Percentiles rank a stretch among this genome's conserved stretches.
Conservation (phyloP, 2,113 vertebrate genomes). For the Aythya baeri region DNA sequence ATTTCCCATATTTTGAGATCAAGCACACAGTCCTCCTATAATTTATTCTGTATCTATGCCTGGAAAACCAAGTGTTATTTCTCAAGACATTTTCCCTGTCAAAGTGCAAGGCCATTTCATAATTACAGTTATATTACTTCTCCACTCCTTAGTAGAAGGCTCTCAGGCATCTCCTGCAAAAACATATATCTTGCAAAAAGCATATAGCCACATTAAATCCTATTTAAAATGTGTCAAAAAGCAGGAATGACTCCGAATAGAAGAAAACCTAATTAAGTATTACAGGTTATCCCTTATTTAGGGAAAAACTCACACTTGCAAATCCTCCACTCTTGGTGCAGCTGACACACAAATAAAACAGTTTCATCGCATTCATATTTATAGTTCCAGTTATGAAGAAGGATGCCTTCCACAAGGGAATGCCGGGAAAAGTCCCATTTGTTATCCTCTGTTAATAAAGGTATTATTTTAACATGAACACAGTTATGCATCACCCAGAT, state of each 20-base stretch:
- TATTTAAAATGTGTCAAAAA: conserved; percentile 30
- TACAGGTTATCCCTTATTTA: neutral
- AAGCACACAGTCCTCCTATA: neutral
- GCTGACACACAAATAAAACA: neutral
- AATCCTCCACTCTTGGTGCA: neutral
- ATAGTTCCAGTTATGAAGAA: conserved; percentile 49
- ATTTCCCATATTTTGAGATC: conserved; percentile 25
- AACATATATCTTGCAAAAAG: neutral
- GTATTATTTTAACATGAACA: conserved; percentile 43
- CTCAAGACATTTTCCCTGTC: neutral
- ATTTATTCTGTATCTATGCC: conserved; percentile 6
- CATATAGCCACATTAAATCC: conserved; percentile 20
- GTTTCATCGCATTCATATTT: conserved; percentile 29
- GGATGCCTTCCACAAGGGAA: neutral
- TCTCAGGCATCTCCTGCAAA: neutral
- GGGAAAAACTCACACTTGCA: neutral
- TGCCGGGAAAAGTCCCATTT: conserved; percentile 18
- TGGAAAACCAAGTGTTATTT: neutral
- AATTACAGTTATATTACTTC: conserved; percentile 17
- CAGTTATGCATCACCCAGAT: neutral
- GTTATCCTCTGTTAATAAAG: conserved; percentile 7
- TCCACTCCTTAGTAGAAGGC: neutral
- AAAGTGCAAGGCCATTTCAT: conserved; percentile 19
- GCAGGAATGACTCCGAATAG: neutral
- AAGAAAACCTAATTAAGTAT: neutral